Conservation (phyloP, 1,140 invertebrate species). For the Drosophila kurseongensis region DNA sequence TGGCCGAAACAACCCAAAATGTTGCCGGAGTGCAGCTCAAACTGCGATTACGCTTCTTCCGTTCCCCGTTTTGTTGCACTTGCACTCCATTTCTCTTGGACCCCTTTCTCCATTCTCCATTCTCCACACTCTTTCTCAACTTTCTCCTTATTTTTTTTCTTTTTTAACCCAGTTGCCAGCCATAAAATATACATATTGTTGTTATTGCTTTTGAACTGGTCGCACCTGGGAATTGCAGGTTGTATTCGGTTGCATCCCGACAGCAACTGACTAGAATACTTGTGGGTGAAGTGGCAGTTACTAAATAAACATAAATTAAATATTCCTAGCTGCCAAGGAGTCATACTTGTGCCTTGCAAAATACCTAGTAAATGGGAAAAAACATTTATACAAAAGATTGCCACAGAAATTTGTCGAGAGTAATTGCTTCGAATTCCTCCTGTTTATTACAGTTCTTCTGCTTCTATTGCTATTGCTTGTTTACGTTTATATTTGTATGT, state of each 20-base stretch:
- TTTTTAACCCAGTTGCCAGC: slow-evolving; percentile 32
- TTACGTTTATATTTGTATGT: too few species aligned
- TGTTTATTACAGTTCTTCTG: too few species aligned
- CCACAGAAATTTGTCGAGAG: too few species aligned
- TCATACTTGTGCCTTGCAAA: too few species aligned
- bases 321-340: neutral
- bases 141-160: slow-evolving; percentile 1
- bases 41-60: slow-evolving; percentile 45
- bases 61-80: slow-evolving; percentile 31
- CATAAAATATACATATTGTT: slow-evolving; percentile 70
- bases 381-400: too few species aligned
- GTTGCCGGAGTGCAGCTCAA: slow-evolving; percentile 46
- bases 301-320: neutral
- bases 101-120: neutral
- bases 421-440: too few species aligned
- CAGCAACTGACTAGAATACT: slow-evolving; percentile 4
- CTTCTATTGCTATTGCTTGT: too few species aligned
- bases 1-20: slow-evolving; percentile 62
- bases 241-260: slow-evolving; percentile 21
- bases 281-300: neutral
- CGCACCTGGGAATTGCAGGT: slow-evolving; percentile 29
- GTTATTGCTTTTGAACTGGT: slow-evolving; percentile 39
- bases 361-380: too few species aligned
- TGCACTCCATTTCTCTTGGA: slow-evolving; percentile 31
- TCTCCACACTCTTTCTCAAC: neutral